Percentiles rank a stretch among this genome's conserved stretches.
These are phyloP conservation scores for Buphagus erythrorhynchus DNA, from an alignment of 2,797 vertebrate genomes.

Conservation along the genomic window DNA sequence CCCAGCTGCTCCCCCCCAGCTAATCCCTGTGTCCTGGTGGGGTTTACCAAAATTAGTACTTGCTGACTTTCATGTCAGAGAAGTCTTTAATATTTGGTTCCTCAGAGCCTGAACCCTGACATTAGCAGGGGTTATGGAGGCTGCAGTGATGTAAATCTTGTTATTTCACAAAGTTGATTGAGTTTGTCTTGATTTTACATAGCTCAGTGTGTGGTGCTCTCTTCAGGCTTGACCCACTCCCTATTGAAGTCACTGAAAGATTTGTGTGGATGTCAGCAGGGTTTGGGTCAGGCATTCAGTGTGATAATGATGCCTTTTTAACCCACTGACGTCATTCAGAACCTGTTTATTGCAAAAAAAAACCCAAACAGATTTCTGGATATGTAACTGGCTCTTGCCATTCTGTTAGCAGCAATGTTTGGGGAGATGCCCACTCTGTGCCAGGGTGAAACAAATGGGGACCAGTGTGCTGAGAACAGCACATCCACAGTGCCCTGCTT, in stretches of 20 bases:
- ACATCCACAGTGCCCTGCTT: not conserved
- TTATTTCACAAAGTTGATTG: not conserved
- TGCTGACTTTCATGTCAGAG: not conserved
- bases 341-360: not conserved
- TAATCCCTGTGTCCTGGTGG: not conserved
- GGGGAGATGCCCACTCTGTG: not conserved
- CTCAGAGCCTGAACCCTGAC: not conserved
- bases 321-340: not conserved
- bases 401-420: not conserved
- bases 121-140: not conserved
- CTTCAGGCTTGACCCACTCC: not conserved
- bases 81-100: not conserved
- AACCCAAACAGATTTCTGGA: not conserved
- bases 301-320: not conserved
- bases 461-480: not conserved
- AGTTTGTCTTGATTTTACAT: not conserved
- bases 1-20: not conserved
- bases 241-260: not conserved
- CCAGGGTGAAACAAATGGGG: not conserved
- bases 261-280: not conserved
- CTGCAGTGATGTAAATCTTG: not conserved
- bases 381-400: fast-evolving
- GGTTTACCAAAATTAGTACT: not conserved
- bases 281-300: not conserved
- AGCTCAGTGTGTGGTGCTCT: not conserved